Evolutionary conservation across 2,888 invertebrate species (phyloP), one percentile per base, ranked within the genome.

Genomic region (Eubasilissa splendida): DNA sequence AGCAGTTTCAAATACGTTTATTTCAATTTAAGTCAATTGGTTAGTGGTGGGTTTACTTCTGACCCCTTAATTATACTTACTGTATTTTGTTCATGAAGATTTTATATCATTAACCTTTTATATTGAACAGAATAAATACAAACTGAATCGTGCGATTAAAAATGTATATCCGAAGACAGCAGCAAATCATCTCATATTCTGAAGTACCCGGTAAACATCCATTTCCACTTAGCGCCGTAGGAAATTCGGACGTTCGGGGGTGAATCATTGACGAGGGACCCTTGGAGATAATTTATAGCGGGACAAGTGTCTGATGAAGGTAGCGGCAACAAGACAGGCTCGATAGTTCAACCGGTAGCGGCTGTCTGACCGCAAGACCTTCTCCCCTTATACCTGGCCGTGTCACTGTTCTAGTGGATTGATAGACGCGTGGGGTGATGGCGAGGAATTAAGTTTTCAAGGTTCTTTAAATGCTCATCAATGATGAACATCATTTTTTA

Each of bases 281-380:
- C 42, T 33, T 12, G 42, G 42, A 50, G 66, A 66, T 66, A 66
- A 66, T 66, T 66, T 66, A 66, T 50, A 66, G 66, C 42, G 42
- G 42, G 66, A 66, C 42, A 42, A 33, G 66, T 66, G 66, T 33
- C 33, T 7, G 66, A 66, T 42, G 66, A 42, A 66, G 42, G n/a
- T 66, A 66, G 50, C n/a, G 12, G 33, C 33, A 42, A 42, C 66
- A 50, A 66, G 50, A 66, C 66, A 11, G 8, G 50, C 33, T n/a
- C 33, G 33, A 66, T 66, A 12, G 42, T 66, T 42, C 66, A 66
- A n/a, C n/a, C 66, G n/a, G 42, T 65, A 65, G 65, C 8, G 42
- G 50, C 33, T 66, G 66, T 66, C 66, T 11, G 12, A 66, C 66
- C 33, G 66, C 50, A n/a, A 42, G 50, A 33, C 66, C 50, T 58